A percentile compares a stretch with the other conserved stretches of the same genome.
Evolutionary conservation across 2,888 invertebrate genomes (phyloP).

Genomic region (Volucella zonaria): DNA sequence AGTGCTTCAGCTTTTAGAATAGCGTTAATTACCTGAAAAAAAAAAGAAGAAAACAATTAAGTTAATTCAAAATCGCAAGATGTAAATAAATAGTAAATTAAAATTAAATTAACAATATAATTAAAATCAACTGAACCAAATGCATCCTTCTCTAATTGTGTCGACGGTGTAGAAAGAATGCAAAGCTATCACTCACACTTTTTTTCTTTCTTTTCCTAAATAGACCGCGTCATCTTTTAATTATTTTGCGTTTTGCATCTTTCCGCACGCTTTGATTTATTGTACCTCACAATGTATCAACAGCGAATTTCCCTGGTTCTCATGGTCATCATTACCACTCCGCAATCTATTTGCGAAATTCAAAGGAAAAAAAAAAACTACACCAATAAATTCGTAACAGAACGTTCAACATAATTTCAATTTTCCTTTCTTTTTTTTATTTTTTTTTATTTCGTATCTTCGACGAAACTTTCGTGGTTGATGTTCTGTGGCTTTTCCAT

Average conservation of each 20-base stretch:
- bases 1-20: no score
- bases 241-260: slow-evolving; percentile 1
- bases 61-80: no score
- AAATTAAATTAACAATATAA: no score
- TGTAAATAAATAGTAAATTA: no score
- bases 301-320: background rate
- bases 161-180: no score
- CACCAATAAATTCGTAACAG: background rate
- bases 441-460: background rate
- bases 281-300: slow-evolving; percentile 2
- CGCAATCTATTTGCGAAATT: slow-evolving; percentile 8
- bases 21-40: slow-evolving; percentile 5
- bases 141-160: no score
- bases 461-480: slow-evolving; percentile 16
- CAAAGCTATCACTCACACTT: no score
- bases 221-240: slow-evolving; percentile 12
- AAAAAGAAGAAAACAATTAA: background rate
- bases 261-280: slow-evolving; percentile 2
- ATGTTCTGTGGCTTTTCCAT: slow-evolving; percentile 12
- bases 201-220: background rate
- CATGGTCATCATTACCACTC: slow-evolving; percentile 16
- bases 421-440: background rate
- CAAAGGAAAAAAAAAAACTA: background rate
- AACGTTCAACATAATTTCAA: slow-evolving; percentile 10
- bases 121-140: no score